phyloP scores from a whole-genome alignment of 92 coral and sea anemone species.

The Actinostola sp. region DNA sequence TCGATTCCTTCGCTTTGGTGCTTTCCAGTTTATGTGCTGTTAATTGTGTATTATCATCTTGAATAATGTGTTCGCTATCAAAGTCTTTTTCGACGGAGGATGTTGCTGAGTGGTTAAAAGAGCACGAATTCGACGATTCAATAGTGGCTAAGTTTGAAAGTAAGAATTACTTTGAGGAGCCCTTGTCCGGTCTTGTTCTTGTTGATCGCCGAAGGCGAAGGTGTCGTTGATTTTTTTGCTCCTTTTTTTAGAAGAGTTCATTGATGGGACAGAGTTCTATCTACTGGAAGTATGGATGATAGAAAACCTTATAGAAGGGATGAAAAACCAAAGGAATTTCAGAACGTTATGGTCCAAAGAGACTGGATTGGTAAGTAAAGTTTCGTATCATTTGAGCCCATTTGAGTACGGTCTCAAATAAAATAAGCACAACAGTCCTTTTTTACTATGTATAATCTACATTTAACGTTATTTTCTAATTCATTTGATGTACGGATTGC shows the following conservation, averaged over 20 bases:
- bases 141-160: conserved; percentile 29
- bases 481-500: background rate
- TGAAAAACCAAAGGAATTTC: conserved; percentile 22
- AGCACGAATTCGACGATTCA: conserved; percentile 21
- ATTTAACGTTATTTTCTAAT: background rate
- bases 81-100: conserved; percentile 13
- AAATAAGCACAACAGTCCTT: background rate
- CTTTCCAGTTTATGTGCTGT: background rate
- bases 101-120: conserved; percentile 40
- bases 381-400: background rate
- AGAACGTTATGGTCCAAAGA: conserved; percentile 29
- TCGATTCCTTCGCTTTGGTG: conserved; percentile 3
- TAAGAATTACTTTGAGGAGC: conserved; percentile 20
- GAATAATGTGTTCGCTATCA: conserved; percentile 2
- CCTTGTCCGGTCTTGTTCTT: background rate
- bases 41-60: background rate
- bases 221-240: background rate
- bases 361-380: conserved; percentile 38
- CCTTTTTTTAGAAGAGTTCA: conserved; percentile 6
- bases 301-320: conserved; percentile 13
- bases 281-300: conserved; percentile 40
- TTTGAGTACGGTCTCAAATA: background rate
- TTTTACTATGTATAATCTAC: background rate
- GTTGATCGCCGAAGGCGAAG: background rate
- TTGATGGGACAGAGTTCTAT: conserved; percentile 41